Evolutionary conservation across 1,140 invertebrate species (phyloP).

Genomic region (Chironomus striatipennis): DNA sequence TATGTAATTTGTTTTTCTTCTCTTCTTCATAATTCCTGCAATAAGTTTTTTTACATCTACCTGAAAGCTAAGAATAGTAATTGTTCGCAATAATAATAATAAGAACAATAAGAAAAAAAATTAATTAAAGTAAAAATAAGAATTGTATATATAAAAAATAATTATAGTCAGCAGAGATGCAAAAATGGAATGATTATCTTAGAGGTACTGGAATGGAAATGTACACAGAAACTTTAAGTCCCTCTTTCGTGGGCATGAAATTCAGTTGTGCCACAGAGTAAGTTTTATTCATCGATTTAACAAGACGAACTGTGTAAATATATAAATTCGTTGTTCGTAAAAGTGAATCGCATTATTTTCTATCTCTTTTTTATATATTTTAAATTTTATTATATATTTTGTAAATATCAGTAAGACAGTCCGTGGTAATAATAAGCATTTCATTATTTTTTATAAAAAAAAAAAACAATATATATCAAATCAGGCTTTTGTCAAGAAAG

Average conservation of each 20-base stretch:
- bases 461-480: no score
- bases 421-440: no score
- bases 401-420: no score
- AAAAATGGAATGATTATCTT: conserved; percentile 97
- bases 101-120: no score
- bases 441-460: no score
- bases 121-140: no score
- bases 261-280: conserved; percentile 97
- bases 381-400: no score
- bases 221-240: conserved; percentile 96
- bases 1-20: conserved; percentile 30
- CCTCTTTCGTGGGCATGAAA: conserved; percentile 93
- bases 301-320: conserved; percentile 33
- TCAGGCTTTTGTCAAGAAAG: no score
- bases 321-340: conserved; percentile 31
- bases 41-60: no score
- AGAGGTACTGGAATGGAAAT: conserved; percentile 98
- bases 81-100: no score
- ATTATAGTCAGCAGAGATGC: conserved; percentile 77
- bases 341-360: conserved; percentile 23
- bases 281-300: conserved; percentile 48
- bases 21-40: conserved; percentile 20
- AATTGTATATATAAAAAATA: conserved; percentile 27
- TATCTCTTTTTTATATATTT: no score
- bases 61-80: no score